A percentile compares a stretch with the other conserved stretches of the same genome.
phyloP scores from a whole-genome alignment of 2,797 vertebrate species.

The Psittacula derbiana region DNA sequence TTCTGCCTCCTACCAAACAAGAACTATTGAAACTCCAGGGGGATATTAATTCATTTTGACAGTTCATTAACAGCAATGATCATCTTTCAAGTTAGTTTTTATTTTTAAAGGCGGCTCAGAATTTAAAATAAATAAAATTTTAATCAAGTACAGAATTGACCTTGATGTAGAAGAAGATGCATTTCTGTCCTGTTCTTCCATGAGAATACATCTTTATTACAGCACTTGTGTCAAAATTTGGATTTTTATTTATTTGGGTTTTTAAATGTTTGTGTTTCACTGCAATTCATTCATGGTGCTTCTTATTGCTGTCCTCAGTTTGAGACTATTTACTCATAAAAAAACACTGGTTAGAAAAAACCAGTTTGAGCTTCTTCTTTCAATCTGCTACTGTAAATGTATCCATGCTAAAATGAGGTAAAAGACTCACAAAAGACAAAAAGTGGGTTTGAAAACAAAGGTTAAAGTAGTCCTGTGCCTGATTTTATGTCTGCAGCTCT shows the following conservation, averaged over 20 bases:
- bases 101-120: neutral
- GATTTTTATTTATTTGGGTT: neutral
- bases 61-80: neutral
- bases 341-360: neutral
- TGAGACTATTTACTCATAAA: neutral
- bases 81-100: neutral
- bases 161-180: neutral
- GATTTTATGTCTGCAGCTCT: neutral
- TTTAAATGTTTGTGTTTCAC: neutral
- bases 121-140: neutral
- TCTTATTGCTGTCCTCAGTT: neutral
- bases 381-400: neutral
- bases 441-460: neutral
- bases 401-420: neutral
- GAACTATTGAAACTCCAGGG: neutral
- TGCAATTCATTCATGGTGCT: neutral
- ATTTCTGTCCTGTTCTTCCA: neutral
- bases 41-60: neutral
- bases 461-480: neutral
- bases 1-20: neutral
- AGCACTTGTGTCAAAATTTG: neutral
- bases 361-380: neutral
- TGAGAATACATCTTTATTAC: neutral
- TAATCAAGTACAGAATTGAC: neutral
- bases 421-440: neutral